Percentiles rank a stretch among this genome's conserved stretches.
Evolutionary conservation across 2,888 invertebrate species (phyloP).

Genomic region (Cosmorhoe ocellata): DNA sequence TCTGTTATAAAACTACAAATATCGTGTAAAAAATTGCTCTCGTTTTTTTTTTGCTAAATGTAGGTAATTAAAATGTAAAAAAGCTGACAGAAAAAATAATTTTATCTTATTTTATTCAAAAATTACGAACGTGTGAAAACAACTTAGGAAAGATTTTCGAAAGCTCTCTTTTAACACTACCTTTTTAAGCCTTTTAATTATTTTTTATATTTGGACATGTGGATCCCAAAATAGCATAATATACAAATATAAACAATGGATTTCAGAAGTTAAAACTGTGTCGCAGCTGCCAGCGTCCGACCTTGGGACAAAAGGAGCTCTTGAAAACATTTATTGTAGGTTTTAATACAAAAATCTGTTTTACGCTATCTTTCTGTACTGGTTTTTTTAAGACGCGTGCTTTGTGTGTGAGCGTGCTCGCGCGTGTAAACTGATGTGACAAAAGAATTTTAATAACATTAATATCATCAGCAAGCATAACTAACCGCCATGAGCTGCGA

Average conservation of each 20-base stretch:
- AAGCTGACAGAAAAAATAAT: too few relatives aligned
- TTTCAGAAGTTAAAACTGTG: constrained; percentile 27
- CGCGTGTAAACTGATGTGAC: not conserved
- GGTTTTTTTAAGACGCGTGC: constrained; percentile 9
- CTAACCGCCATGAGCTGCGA: not conserved
- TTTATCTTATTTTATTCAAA: too few relatives aligned
- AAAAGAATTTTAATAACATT: too few relatives aligned
- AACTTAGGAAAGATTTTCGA: too few relatives aligned
- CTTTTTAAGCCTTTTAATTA: not conserved
- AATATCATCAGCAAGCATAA: not conserved
- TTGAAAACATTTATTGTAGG: constrained; percentile 27
- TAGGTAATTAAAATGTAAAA: too few relatives aligned
- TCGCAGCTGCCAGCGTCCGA: constrained; percentile 19
- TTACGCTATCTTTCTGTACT: constrained; percentile 10
- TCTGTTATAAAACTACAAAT: too few relatives aligned
- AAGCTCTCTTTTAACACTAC: too few relatives aligned
- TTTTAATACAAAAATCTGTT: constrained; percentile 9
- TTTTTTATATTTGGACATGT: constrained; percentile 2
- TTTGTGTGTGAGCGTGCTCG: constrained; percentile 11
- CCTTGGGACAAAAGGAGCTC: constrained; percentile 23
- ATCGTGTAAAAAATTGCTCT: too few relatives aligned
- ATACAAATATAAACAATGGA: constrained; percentile 13
- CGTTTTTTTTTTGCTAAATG: too few relatives aligned
- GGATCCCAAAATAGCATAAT: not conserved
- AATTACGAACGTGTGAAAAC: too few relatives aligned